Evolutionary conservation across 1,140 invertebrate species (phyloP), one percentile per base, ranked within the genome.

Genomic region (Ceratosolen fusciceps): DNA sequence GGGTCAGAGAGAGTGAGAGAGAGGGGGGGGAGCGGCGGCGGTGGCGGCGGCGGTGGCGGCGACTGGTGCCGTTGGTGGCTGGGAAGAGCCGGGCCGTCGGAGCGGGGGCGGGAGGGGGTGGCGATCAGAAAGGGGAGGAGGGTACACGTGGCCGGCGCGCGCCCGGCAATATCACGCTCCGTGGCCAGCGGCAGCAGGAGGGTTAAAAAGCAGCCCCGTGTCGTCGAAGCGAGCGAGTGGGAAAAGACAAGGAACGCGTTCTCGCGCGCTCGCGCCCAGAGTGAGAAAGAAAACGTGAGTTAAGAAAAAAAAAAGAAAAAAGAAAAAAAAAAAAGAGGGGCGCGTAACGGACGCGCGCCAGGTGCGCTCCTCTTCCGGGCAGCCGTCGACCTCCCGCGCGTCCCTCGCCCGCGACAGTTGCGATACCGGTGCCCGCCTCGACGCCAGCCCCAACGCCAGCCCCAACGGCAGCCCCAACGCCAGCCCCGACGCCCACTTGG

Each of bases 341-440:
- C 39, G 67, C 67, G 60, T 65, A 65, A 65, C 74, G 60, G 58
- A 60, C 58, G 16, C 43, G 43, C 62, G 74, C 75, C 75, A 77
- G 75, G 75, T 77, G 75, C 43, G 68, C 24, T 43, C 68, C 43
- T 71, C 39, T 49, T 74, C 37, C 37, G 34, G n/a, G 5, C 65
- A 39, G 39, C 67, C 43, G 24, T 65, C 56, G n/a, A 49, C 43
- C 47, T 71, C 68, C 43, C 24, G 43, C 26, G 43, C 29, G 43
- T 34, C 68, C 29, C 43, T 49, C 29, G 10, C 21, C n/a, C 39
- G 39, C 67, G 60, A 0, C 60, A 34, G 60, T 65, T 65, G 60
- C 19, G 14, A 21, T 37, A 37, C 34, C 16, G 58, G 29, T 62
- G 31, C 2, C 26, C 58, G 58, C 0, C 26, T 34, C 29, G 26